phyloP scores from a whole-genome alignment of 2,113 vertebrate species.

The Microcebus jonahi region DNA sequence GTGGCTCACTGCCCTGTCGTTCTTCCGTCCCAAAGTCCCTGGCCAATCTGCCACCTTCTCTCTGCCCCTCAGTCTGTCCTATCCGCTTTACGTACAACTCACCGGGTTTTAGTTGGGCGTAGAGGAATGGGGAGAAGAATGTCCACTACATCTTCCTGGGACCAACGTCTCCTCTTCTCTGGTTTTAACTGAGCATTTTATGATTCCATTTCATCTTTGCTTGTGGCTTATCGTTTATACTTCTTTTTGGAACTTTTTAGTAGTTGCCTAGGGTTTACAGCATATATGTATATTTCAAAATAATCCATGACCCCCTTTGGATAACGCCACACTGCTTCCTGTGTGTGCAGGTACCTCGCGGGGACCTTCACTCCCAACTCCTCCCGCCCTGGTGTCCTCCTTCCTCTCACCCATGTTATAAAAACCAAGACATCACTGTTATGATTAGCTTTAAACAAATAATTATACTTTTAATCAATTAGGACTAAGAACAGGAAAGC shows the following conservation, averaged over 20 bases:
- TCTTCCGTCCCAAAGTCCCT: neutral
- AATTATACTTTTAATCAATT: neutral
- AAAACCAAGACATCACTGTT: neutral
- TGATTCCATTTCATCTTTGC: neutral
- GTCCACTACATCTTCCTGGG: neutral
- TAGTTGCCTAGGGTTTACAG: neutral
- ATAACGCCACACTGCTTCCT: accelerated
- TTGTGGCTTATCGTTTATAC: neutral
- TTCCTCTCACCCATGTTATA: neutral
- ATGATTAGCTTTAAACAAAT: neutral
- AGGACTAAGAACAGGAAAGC: neutral
- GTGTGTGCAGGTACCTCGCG: accelerated
- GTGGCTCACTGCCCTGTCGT: too few species aligned
- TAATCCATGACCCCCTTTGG: neutral
- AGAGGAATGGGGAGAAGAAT: neutral
- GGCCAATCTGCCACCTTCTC: neutral
- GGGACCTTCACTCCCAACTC: accelerated
- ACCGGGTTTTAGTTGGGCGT: neutral
- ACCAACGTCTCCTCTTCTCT: neutral
- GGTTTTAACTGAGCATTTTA: neutral
- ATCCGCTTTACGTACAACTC: accelerated
- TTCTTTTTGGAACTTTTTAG: neutral
- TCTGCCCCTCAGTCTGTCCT: neutral
- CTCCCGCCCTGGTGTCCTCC: accelerated
- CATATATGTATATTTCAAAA: neutral